Evolutionary conservation across 2,113 vertebrate genomes (phyloP).

Genomic region (Oxyruncus cristatus): DNA sequence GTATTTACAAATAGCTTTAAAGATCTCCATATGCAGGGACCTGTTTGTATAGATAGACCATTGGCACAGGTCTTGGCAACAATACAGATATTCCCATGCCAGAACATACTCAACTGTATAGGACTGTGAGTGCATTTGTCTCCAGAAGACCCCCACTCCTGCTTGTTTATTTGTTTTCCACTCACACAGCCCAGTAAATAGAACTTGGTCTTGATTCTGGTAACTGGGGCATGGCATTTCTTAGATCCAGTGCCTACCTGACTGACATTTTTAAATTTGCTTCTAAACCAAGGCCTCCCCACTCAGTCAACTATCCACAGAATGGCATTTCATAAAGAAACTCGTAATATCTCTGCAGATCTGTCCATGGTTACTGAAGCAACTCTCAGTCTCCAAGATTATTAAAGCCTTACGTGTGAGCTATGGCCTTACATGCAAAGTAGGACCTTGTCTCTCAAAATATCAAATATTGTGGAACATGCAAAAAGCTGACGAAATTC

Average conservation of each 20-base stretch:
- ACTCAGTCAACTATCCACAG: neutral
- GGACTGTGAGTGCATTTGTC: neutral
- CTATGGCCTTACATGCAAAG: neutral
- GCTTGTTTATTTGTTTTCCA: neutral
- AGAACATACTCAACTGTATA: neutral
- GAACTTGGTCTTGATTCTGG: neutral
- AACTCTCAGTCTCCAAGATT: neutral
- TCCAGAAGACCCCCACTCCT: neutral
- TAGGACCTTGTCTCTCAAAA: neutral
- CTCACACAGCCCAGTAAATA: neutral
- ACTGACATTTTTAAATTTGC: neutral
- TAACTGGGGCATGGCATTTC: neutral
- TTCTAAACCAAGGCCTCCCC: neutral
- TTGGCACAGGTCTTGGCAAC: neutral
- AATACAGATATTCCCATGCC: neutral
- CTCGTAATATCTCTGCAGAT: neutral
- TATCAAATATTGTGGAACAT: neutral
- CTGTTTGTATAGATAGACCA: neutral
- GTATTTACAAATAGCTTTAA: neutral
- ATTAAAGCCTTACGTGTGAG: neutral
- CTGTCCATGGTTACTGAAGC: neutral
- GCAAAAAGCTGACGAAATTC: neutral
- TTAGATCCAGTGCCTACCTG: neutral
- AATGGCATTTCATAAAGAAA: constrained; percentile 46
- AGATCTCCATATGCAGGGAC: neutral